Evolutionary conservation across 1,140 invertebrate genomes (phyloP), one percentile per base, ranked within the genome.

Genomic region (Cydia strobilella): DNA sequence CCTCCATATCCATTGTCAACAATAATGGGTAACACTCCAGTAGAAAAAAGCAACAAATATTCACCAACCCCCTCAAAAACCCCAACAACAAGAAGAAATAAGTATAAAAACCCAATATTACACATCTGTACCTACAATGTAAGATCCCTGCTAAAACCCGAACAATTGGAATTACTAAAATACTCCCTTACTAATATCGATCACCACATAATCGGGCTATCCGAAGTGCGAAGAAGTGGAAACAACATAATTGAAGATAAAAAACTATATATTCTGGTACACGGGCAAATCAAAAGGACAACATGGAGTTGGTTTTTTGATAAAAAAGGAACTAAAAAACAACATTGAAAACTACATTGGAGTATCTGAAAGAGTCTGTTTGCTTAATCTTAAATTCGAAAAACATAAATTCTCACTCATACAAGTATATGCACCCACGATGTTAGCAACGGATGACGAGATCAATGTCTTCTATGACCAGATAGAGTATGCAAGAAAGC

Each of bases 321-420:
- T 76, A 12, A 76, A 76, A 35, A 63, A 45, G 31, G 23, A 72
- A n/a, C 48, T 15, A 20, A 76, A 76, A 35, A 15, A 63, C 23
- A 20, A 48, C n/a, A 45, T 73, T 3, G 45, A 9, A 23, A 72
- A 65, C 25, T 76, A 39, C 35, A 42, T 9, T 1, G 71, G 51
- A 48, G 3, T 73, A 15, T 76, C 75, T 1, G 75, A 76, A 42
- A 63, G 75, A 76, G 71, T 76, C 2, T 18, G 31, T 13, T 13
- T 73, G 65, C 27, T 73, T 2, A 66, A 65, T 2, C 3, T 76
- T 48, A 42, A 72, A 48, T 18, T 76, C 2, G 20, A 73, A 15
- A 20, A 63, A 12, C 9, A 3, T 2, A 12, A 35, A 9, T 20
- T 75, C 0, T 25, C 27, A 2, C 20, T 76, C 1, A 69, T 76